Base-by-base conservation (phyloP, 2,888 invertebrate genomes). In the Caenorhabditis sulstoni region DNA sequence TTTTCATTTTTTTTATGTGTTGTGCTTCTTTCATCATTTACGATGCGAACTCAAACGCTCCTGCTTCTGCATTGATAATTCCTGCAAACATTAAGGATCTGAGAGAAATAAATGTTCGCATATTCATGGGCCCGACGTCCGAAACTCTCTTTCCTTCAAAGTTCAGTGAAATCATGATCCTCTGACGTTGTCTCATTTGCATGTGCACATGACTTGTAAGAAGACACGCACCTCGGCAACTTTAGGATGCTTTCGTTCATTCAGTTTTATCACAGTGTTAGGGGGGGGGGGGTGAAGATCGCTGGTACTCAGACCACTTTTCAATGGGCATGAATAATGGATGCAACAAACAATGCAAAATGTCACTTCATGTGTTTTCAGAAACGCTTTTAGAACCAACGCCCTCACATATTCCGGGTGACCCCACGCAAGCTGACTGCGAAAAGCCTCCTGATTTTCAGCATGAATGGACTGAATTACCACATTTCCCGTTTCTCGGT, bases 401-500 rank as follows among this genome's bases (percentile, higher is more conserved):
- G 18, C 29, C 44, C 45, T 3, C 39, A 3, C n/a, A 39, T 45
- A 41, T 47, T 57, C 47, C 23, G 23, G 41, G 2, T 22, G 41
- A 64, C 29, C 73, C 73, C 64, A 73, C 73, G 73, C 73, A 73
- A 61, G 23, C 41, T 18, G 2, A 12, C 35, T 58, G 23, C 41
- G 52, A 52, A 47, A 16, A 22, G 68, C 49, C 39, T 47, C n/a
- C 52, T 64, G 57, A 73, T 73, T 73, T 73, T 55, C 64, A 58
- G 73, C 64, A 58, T 73, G 57, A 73, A 50, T 73, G 49, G 47
- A 64, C 57, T 73, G 73, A 73, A 73, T 58, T 64, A 73, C 64
- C 64, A 73, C 73, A 64, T 73, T 64, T 37, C 37, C 55, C 53
- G 16, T 62, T 39, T 71, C n/a, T 71, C 47, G 41, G 49, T 52